Evolutionary conservation across 2,113 vertebrate genomes (phyloP).

Genomic region (Pachyramphus minor): DNA sequence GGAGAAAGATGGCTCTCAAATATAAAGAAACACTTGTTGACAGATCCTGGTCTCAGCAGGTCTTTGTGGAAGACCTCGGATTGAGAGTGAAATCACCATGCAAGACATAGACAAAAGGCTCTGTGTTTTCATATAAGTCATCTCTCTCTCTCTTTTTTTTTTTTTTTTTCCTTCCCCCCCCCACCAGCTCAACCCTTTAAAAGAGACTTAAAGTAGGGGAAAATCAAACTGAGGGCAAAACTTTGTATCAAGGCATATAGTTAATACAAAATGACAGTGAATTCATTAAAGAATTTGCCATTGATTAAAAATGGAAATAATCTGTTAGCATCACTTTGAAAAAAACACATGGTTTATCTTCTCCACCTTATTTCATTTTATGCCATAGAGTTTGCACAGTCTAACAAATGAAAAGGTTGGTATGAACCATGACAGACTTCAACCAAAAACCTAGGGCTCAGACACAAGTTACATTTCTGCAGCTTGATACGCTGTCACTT

Average conservation of each 20-base stretch:
- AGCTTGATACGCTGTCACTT: background rate
- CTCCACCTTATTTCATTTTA: background rate
- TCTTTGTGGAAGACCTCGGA: background rate
- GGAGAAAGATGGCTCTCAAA: background rate
- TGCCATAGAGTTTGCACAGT: background rate
- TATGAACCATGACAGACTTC: background rate
- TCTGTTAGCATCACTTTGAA: background rate
- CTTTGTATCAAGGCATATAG: background rate
- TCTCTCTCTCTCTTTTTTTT: rapidly evolving
- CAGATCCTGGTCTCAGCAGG: background rate
- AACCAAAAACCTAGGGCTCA: background rate
- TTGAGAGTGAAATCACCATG: background rate
- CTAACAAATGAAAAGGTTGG: background rate
- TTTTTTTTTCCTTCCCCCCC: too few species aligned
- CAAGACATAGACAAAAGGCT: background rate
- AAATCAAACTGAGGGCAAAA: background rate
- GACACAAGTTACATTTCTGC: background rate
- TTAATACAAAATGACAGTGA: background rate
- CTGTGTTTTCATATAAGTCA: background rate
- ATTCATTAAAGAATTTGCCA: background rate
- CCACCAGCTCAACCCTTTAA: background rate
- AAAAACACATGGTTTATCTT: background rate
- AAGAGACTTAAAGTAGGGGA: background rate
- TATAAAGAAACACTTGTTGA: background rate
- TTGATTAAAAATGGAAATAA: background rate